Percentiles rank a stretch among this genome's conserved stretches.
Evolutionary conservation across 2,113 vertebrate species (phyloP).

Genomic region (Craseonycteris thonglongyai): DNA sequence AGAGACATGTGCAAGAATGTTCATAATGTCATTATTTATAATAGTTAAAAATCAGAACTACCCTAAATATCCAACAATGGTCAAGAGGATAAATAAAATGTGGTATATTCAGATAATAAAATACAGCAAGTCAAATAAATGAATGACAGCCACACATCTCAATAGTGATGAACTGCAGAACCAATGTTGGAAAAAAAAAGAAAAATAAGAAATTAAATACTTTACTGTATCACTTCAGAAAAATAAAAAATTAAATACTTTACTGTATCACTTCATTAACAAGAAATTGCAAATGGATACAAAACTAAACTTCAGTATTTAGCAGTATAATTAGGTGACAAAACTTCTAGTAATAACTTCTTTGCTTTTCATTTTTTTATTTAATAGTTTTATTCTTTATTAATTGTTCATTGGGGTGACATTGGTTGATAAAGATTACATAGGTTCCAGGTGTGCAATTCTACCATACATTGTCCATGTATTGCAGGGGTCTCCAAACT

Average conservation of each 20-base stretch:
- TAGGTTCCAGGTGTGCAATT: no score
- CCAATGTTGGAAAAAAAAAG: background rate
- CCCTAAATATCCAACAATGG: background rate
- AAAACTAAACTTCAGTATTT: background rate
- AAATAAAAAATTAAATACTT: background rate
- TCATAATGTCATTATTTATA: background rate
- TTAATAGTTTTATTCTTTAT: no score
- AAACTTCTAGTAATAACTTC: background rate
- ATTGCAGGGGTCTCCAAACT: no score
- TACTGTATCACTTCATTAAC: background rate
- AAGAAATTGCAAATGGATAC: background rate
- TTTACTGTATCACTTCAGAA: background rate
- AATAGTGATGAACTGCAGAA: background rate
- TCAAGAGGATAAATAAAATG: background rate
- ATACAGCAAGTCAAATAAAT: background rate
- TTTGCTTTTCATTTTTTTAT: background rate
- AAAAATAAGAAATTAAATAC: background rate
- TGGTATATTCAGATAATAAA: background rate
- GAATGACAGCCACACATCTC: background rate
- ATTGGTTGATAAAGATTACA: no score
- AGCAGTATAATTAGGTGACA: background rate
- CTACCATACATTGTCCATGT: no score
- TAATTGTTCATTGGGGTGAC: no score
- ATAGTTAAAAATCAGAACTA: background rate
- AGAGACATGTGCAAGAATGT: background rate